Evolutionary conservation across 2,113 vertebrate species (phyloP).

Genomic region (Calidris pugnax): DNA sequence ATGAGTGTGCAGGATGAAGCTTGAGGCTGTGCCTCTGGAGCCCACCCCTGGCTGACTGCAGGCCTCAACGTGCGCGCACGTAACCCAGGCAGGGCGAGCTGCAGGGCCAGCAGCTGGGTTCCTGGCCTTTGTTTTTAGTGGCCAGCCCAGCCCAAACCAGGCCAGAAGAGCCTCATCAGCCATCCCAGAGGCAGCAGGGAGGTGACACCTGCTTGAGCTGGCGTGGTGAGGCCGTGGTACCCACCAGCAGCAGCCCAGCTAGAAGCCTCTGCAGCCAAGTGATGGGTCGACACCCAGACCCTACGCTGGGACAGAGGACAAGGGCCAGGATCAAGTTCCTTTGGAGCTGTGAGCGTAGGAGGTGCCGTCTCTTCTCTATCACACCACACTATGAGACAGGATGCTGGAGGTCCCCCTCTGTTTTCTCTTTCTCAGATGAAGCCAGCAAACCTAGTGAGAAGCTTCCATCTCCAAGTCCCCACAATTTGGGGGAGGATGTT

Average conservation of each 20-base stretch:
- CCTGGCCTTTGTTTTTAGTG: background rate
- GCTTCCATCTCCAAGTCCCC: background rate
- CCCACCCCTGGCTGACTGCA: background rate
- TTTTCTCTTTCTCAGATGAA: background rate
- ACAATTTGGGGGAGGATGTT: background rate
- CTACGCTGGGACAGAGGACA: background rate
- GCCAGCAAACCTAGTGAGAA: background rate
- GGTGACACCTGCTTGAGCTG: accelerated
- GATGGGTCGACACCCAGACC: too few relatives aligned
- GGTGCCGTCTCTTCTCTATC: background rate
- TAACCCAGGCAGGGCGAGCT: accelerated
- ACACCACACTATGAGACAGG: background rate
- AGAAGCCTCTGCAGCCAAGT: accelerated
- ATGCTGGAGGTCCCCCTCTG: background rate
- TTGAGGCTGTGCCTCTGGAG: background rate
- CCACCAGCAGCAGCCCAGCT: background rate
- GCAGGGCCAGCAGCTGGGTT: background rate
- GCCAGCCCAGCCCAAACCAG: background rate
- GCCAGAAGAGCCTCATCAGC: background rate
- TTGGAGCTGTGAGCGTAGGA: accelerated
- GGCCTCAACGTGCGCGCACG: accelerated
- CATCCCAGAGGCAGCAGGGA: background rate
- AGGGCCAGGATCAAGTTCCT: background rate
- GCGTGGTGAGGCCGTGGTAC: accelerated
- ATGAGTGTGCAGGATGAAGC: background rate